Conservation (phyloP, 2,888 invertebrate genomes). For the Rotaria macrura region DNA sequence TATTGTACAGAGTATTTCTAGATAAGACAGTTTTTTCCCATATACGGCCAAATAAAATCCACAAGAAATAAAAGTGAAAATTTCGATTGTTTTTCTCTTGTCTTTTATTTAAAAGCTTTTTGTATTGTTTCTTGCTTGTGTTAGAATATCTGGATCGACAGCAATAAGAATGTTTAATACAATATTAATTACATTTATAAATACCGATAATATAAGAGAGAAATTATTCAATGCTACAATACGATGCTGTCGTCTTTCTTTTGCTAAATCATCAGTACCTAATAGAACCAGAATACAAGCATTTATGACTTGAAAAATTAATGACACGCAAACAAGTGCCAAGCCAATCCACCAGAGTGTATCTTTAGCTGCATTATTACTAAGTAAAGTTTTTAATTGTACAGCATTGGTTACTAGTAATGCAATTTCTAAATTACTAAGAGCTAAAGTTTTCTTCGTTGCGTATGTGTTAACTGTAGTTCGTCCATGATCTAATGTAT, state of each 20-base stretch:
- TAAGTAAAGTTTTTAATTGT: not conserved
- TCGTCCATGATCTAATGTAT: not conserved
- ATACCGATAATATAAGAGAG: not conserved
- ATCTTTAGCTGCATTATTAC: not conserved
- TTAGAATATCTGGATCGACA: not conserved
- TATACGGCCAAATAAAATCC: not conserved
- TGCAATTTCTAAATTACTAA: not conserved
- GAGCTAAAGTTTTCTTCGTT: conserved; percentile 4
- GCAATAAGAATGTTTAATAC: not conserved
- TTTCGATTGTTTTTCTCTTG: too few relatives aligned
- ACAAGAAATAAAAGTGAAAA: not conserved
- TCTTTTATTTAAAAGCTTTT: not conserved
- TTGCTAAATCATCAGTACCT: not conserved
- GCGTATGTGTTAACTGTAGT: not conserved
- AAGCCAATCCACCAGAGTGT: not conserved
- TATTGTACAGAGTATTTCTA: conserved; percentile 3
- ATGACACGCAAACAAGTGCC: not conserved
- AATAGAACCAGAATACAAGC: not conserved
- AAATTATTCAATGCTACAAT: conserved; percentile 5
- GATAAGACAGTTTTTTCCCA: not conserved
- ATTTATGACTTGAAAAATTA: not conserved
- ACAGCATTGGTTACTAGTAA: conserved; percentile 16
- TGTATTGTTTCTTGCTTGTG: not conserved
- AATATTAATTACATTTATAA: not conserved
- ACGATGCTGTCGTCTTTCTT: not conserved